These are phyloP conservation scores for Coelopa pilipes DNA, from an alignment of 2,888 invertebrate genomes.

Conservation along the genomic window DNA sequence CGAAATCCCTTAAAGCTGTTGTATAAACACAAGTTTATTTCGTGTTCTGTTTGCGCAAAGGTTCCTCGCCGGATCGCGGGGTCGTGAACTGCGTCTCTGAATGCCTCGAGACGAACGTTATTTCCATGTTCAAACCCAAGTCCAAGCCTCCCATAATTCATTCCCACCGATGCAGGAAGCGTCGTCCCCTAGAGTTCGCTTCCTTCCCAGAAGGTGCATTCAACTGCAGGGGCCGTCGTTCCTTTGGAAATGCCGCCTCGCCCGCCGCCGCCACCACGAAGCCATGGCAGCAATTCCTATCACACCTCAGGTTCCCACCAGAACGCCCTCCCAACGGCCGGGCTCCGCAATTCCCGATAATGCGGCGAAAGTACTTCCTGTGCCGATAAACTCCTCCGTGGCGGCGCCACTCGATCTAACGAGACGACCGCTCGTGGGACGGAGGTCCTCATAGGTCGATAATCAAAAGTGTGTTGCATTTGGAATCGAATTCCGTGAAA, in stretches of 20 bases:
- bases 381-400: not conserved
- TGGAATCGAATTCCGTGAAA: slow-evolving; percentile 19
- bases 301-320: not conserved
- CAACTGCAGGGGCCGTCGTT: not conserved
- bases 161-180: too few species aligned
- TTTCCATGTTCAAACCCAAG: not conserved
- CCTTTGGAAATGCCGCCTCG: too few species aligned
- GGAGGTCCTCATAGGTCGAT: not conserved
- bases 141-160: too few species aligned
- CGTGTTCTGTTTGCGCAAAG: not conserved
- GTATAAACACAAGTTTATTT: slow-evolving; percentile 16
- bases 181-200: not conserved
- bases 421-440: not conserved
- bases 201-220: not conserved
- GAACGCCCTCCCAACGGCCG: slow-evolving; percentile 19
- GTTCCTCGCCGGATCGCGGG: too few species aligned
- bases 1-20: not conserved
- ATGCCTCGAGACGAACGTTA: too few species aligned
- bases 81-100: too few species aligned
- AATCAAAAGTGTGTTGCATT: slow-evolving; percentile 18
- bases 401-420: slow-evolving; percentile 11
- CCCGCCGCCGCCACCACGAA: too few species aligned
- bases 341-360: not conserved
- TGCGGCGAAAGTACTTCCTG: slow-evolving; percentile 23
- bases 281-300: not conserved